Conservation (phyloP, 2,797 vertebrate species). For the Parauchenoglanis ngamensis region DNA sequence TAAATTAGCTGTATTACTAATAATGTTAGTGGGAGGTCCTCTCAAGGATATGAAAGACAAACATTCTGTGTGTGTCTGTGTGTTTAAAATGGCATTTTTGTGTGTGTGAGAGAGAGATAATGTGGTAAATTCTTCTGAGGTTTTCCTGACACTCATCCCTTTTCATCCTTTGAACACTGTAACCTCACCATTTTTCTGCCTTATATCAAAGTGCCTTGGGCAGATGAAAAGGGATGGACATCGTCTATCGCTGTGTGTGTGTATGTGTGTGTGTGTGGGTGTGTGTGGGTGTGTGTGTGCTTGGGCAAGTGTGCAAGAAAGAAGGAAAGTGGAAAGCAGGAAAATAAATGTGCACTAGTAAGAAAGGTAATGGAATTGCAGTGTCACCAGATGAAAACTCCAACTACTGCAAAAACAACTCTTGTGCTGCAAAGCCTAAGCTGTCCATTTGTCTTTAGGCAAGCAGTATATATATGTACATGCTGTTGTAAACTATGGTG, state of each 20-base stretch:
- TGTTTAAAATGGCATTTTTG: conserved; percentile 4
- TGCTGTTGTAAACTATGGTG: background rate
- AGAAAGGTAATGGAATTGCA: conserved; percentile 22
- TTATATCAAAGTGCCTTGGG: conserved; percentile 40
- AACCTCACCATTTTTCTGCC: conserved; percentile 45
- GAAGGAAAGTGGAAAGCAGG: conserved; percentile 11
- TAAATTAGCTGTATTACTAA: too few species aligned
- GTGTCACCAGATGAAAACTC: background rate
- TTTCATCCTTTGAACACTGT: conserved; percentile 46
- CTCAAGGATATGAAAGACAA: background rate
- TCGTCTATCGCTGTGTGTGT: background rate
- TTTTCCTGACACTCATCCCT: conserved; percentile 35
- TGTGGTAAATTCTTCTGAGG: conserved; percentile 37
- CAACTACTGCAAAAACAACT: background rate
- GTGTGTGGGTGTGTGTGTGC: background rate
- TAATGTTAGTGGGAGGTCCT: background rate
- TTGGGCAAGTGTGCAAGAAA: background rate
- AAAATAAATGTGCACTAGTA: conserved; percentile 13
- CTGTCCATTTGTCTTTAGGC: background rate
- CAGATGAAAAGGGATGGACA: conserved; percentile 44
- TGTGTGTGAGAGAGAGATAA: conserved; percentile 32
- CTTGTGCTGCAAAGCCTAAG: conserved; percentile 2
- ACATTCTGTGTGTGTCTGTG: background rate
- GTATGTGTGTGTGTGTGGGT: background rate
- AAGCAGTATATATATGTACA: background rate